Conservation (phyloP, 1,140 invertebrate species). For the Ostrea denselamellosa region DNA sequence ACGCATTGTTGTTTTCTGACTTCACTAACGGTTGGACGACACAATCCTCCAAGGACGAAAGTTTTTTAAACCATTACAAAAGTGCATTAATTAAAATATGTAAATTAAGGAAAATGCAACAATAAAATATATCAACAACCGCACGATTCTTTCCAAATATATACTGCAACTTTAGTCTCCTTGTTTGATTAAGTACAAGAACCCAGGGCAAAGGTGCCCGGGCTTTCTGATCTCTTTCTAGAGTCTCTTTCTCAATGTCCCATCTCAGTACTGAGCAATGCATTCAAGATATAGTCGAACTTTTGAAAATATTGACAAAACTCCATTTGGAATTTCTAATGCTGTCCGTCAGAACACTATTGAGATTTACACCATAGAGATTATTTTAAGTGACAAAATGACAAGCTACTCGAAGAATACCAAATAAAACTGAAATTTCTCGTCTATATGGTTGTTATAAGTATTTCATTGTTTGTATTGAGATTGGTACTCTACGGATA, state of each 20-base stretch:
- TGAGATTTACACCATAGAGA: not conserved
- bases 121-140: not conserved
- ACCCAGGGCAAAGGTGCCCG: not conserved
- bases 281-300: not conserved
- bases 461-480: not conserved
- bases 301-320: constrained; percentile 4
- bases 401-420: not conserved
- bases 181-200: not conserved
- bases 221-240: not conserved
- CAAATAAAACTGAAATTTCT: not conserved
- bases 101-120: constrained; percentile 5
- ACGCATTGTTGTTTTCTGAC: constrained; percentile 20
- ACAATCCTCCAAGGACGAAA: not conserved
- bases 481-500: not conserved
- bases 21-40: not conserved
- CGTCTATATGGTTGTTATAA: not conserved
- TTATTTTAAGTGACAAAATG: not conserved
- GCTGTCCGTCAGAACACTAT: no score
- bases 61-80: not conserved
- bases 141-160: constrained; percentile 14
- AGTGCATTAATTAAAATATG: constrained; percentile 28
- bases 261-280: not conserved
- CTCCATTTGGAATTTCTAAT: not conserved
- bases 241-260: not conserved
- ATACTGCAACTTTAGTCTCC: not conserved